These are phyloP conservation scores for Agrotis clavis DNA, from an alignment of 2,888 invertebrate species.

Conservation along the genomic window DNA sequence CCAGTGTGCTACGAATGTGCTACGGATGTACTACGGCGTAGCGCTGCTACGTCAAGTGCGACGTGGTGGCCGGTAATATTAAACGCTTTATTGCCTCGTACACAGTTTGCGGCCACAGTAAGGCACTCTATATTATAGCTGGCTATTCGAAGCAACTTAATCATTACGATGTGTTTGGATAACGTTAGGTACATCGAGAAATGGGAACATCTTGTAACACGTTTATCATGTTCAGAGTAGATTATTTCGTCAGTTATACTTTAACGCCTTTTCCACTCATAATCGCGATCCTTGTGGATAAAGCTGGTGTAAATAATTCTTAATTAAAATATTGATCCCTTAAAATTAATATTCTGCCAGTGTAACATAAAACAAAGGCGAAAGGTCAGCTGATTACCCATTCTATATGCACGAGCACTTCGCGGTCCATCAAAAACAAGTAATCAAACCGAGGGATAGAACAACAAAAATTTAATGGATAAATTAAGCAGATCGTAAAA, in stretches of 20 bases:
- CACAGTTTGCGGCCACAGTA: constrained; percentile 41
- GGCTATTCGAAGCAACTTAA: constrained; percentile 26
- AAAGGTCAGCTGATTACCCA: constrained; percentile 34
- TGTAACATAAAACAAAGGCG: constrained; percentile 13
- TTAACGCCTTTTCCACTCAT: neutral
- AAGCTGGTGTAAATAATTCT: neutral
- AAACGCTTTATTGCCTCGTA: constrained; percentile 52
- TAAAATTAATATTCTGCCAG: constrained; percentile 28
- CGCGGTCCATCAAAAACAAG: constrained; percentile 40
- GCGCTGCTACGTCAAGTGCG: constrained; percentile 60
- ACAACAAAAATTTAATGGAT: constrained; percentile 72
- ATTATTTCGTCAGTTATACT: constrained; percentile 15
- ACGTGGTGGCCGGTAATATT: constrained; percentile 52
- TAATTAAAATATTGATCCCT: neutral
- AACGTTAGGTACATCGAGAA: neutral
- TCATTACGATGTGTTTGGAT: constrained; percentile 27
- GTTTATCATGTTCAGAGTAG: neutral
- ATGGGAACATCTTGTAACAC: constrained; percentile 3
- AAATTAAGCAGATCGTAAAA: constrained; percentile 80
- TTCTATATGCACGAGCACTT: constrained; percentile 40
- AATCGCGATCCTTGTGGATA: neutral
- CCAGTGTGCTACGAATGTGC: constrained; percentile 48
- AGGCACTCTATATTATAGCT: constrained; percentile 28
- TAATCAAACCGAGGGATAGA: constrained; percentile 44
- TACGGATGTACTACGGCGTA: constrained; percentile 63